These are phyloP conservation scores for Micropterix aruncella DNA, from an alignment of 2,888 invertebrate genomes.

Conservation along the genomic window DNA sequence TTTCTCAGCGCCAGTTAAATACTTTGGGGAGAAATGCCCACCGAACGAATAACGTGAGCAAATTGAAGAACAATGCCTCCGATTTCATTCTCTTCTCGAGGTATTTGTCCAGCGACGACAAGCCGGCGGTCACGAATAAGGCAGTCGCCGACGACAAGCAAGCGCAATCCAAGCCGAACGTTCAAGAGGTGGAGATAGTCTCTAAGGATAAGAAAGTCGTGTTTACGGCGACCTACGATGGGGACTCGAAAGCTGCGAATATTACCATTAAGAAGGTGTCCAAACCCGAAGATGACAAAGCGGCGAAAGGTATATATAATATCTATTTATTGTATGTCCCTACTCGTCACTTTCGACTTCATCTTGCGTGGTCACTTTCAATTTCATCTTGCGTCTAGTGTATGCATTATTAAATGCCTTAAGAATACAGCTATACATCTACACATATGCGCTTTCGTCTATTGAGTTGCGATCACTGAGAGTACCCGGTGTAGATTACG, in stretches of 20 bases:
- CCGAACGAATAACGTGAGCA: not conserved
- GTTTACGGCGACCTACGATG: conserved; percentile 7
- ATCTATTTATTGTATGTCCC: no score
- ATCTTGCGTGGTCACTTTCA: no score
- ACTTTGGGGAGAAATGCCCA: not conserved
- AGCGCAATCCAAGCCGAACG: not conserved
- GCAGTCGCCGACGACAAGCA: not conserved
- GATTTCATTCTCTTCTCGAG: not conserved
- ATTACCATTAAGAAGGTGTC: conserved; percentile 8
- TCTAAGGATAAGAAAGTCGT: conserved; percentile 8
- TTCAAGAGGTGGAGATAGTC: conserved; percentile 8
- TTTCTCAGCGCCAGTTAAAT: not conserved
- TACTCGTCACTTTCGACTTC: no score
- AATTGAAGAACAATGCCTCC: not conserved
- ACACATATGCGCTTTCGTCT: no score
- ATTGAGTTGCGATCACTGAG: no score
- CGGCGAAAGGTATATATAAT: no score
- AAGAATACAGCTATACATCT: no score
- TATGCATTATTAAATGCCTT: no score
- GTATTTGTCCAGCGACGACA: not conserved
- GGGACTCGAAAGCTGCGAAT: conserved; percentile 7
- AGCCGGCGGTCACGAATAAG: not conserved
- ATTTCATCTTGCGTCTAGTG: no score
- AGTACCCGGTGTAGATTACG: no score
- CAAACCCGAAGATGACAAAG: not conserved